These are phyloP conservation scores for Engystomops pustulosus DNA, from an alignment of 2,113 vertebrate genomes.

Conservation along the genomic window DNA sequence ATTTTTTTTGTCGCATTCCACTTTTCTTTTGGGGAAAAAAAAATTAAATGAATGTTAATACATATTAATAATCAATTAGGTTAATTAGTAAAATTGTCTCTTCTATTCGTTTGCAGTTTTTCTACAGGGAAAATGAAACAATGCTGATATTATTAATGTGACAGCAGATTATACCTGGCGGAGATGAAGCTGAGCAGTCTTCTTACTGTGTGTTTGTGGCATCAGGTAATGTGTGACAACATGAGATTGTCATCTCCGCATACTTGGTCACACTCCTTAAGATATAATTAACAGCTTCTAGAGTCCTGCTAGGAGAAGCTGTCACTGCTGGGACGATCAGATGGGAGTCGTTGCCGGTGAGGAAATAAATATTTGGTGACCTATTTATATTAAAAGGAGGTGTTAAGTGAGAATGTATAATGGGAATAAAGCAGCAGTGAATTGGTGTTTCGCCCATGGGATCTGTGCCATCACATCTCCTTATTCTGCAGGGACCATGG, in stretches of 20 bases:
- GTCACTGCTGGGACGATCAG: not conserved
- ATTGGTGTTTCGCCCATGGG: not conserved
- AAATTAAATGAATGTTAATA: too few species aligned
- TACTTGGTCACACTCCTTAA: slow-evolving; percentile 42
- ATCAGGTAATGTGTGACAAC: slow-evolving; percentile 12
- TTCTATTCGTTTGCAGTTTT: too few species aligned
- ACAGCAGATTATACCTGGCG: not conserved
- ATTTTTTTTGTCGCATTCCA: too few species aligned
- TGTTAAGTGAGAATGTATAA: slow-evolving; percentile 2
- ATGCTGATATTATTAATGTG: not conserved
- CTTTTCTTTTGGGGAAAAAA: too few species aligned
- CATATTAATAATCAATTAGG: too few species aligned
- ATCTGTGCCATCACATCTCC: not conserved
- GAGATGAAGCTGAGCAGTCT: not conserved
- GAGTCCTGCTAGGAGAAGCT: slow-evolving; percentile 10
- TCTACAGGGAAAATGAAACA: not conserved
- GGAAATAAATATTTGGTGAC: slow-evolving; percentile 27
- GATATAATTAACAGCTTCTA: slow-evolving; percentile 43
- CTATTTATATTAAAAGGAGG: slow-evolving; percentile 1
- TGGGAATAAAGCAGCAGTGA: not conserved
- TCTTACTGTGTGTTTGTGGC: not conserved
- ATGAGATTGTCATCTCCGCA: slow-evolving; percentile 24
- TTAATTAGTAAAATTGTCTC: not conserved
- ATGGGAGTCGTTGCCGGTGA: slow-evolving; percentile 11
- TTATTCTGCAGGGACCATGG: not conserved